Base-by-base conservation (phyloP, 1,140 invertebrate species). In the Matsumurasca onukii region DNA sequence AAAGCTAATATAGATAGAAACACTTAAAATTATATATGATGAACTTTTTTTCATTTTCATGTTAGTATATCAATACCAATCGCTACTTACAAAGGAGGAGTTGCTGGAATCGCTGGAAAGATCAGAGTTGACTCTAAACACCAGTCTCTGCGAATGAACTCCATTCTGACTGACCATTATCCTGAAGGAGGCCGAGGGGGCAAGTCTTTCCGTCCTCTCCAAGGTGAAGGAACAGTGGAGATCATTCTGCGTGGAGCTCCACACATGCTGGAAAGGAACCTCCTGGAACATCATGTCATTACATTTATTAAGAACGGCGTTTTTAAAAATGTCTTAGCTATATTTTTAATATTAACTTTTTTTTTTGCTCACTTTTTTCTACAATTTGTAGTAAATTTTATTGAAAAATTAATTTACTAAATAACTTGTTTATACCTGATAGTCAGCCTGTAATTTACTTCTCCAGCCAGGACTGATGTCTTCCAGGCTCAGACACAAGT, bases 201-300 rank as follows among this genome's bases (percentile, higher is more conserved):
- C 78, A 3, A 78, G 77, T n/a, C 79, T 76, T 63, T 81, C 80
- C 12, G 76, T 77, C 27, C 86, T 80, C 73, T 97, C 92, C 69
- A 97, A 77, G 5, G 88, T 89, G 78, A 97, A 97, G 66, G 91
- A 91, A 78, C 93, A 96, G 78, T 95, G 93, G 31, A 94, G 81
- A 52, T 91, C 89, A 75, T 91, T 91, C 79, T 93, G 92, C 73
- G 88, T 89, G n/a, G 90, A 89, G 73, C 90, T 91, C 92, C 96
- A 96, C n/a, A 98, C 86, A 76, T 95, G 93, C 59, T 88, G 85
- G 80, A 97, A 98, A 29, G 92, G 89, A 71, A 98, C 92, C 79
- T 97, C 94, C 82, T 86, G 17, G 34, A 5, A 39, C 34, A 39
- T n/a, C n/a, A n/a, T n/a, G n/a, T n/a, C n/a, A n/a, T n/a, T n/a